Conservation (phyloP, 2,113 vertebrate genomes). For the Peromyscus polionotus region DNA sequence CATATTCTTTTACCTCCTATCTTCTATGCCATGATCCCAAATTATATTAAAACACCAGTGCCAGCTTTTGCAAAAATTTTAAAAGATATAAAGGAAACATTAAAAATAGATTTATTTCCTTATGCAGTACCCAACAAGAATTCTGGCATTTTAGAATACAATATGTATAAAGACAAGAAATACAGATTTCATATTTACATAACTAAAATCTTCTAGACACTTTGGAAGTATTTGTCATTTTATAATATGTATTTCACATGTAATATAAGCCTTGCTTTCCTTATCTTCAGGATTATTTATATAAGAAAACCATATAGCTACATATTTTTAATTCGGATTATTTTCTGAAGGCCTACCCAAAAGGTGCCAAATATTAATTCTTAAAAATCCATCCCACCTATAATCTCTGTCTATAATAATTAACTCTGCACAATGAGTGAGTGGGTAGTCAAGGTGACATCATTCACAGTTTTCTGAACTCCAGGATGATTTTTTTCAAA, state of each 20-base stretch:
- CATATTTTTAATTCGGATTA: slow-evolving; percentile 59
- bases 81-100: background rate
- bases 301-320: background rate
- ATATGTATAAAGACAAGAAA: slow-evolving; percentile 3
- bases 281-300: slow-evolving; percentile 52
- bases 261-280: background rate
- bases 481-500: slow-evolving; percentile 48
- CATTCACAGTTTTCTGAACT: slow-evolving; percentile 39
- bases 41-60: slow-evolving; percentile 24
- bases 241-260: slow-evolving; percentile 20
- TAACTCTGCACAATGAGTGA: background rate
- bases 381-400: slow-evolving; percentile 42
- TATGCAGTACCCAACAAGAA: background rate
- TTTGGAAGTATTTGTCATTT: slow-evolving; percentile 38
- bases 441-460: background rate
- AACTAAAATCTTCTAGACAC: slow-evolving; percentile 18
- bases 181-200: slow-evolving; percentile 30
- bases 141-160: background rate
- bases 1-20: background rate
- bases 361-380: slow-evolving; percentile 52
- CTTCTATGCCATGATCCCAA: background rate
- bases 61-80: background rate
- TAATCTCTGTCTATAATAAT: slow-evolving; percentile 35
- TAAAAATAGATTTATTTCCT: slow-evolving; percentile 39
- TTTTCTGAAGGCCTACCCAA: slow-evolving; percentile 33